Evolutionary conservation across 1,140 invertebrate species (phyloP).

Genomic region (Prorops nasuta): DNA sequence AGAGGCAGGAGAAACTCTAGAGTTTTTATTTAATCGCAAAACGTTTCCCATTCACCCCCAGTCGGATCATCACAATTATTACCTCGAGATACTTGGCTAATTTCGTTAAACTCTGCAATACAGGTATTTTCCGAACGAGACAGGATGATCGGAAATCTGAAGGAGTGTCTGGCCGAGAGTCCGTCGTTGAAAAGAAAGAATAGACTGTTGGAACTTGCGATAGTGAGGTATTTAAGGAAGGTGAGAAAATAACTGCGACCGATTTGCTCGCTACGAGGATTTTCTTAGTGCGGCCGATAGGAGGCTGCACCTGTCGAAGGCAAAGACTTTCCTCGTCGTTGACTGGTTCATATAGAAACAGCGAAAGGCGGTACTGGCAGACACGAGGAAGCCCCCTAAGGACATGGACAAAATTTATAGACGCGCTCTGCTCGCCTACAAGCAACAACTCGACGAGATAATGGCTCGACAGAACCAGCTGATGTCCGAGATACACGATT

Average conservation of each 20-base stretch:
- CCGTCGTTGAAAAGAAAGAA: constrained; percentile 19
- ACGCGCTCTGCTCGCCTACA: constrained; percentile 23
- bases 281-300: too few species aligned
- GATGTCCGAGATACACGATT: constrained; percentile 12
- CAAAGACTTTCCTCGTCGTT: not conserved
- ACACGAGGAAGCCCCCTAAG: constrained; percentile 10
- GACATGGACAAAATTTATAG: constrained; percentile 23
- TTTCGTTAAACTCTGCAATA: too few species aligned
- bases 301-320: not conserved
- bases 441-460: constrained; percentile 21
- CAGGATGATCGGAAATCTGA: constrained; percentile 19
- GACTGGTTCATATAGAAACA: constrained; percentile 17
- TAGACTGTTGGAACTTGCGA: constrained; percentile 24
- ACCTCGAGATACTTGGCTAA: too few species aligned
- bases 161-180: constrained; percentile 17
- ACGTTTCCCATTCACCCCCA: too few species aligned
- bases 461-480: constrained; percentile 8
- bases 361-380: constrained; percentile 17
- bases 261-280: not conserved
- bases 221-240: constrained; percentile 25
- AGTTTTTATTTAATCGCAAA: too few species aligned
- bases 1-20: too few species aligned
- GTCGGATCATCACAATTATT: too few species aligned
- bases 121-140: too few species aligned
- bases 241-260: constrained; percentile 12